phyloP scores from a whole-genome alignment of 2,888 invertebrate genomes.

The Rhaphigaster nebulosa region DNA sequence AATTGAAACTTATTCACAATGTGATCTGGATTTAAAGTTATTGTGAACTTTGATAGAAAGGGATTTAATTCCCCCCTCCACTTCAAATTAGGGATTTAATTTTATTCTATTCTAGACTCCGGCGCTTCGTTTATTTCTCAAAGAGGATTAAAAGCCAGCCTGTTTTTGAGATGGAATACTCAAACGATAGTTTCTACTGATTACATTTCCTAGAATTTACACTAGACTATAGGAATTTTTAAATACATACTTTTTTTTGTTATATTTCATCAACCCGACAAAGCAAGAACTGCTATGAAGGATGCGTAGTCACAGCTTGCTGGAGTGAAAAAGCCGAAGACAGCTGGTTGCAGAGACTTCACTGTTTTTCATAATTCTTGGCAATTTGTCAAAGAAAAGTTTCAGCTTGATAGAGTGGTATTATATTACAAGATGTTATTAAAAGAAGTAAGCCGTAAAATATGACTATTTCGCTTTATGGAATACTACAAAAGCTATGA shows the following conservation, averaged over 20 bases:
- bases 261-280: not conserved
- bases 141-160: not conserved
- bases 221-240: not conserved
- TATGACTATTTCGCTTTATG: not conserved
- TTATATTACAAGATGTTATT: not conserved
- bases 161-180: not conserved
- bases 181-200: not conserved
- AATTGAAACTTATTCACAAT: not conserved
- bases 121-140: not conserved
- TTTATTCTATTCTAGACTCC: not conserved
- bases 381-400: not conserved
- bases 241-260: not conserved
- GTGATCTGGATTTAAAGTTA: not conserved
- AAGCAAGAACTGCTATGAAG: not conserved
- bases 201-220: not conserved
- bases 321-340: not conserved
- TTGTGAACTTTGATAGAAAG: not conserved
- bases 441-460: not conserved
- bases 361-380: not conserved
- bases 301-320: not conserved
- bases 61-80: not conserved
- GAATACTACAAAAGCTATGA: no score
- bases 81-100: not conserved
- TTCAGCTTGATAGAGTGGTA: not conserved
- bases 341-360: not conserved